Base-by-base conservation (phyloP, 2,888 invertebrate genomes). In the Himalopsyche tibetana region DNA sequence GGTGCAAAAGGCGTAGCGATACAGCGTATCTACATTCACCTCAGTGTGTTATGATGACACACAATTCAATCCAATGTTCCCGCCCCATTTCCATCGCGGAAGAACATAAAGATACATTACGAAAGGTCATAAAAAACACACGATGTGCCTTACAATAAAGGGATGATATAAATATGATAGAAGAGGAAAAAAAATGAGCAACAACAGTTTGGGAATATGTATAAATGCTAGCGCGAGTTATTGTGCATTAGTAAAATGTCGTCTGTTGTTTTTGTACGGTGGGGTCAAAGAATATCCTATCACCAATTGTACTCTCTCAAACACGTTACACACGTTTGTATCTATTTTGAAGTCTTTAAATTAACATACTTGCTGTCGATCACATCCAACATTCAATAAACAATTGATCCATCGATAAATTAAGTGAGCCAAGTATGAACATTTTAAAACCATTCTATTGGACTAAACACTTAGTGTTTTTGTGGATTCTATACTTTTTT, bases 41-140 rank as follows among this genome's bases (percentile, higher is more conserved):
- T 82, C 45, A 19, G 51, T 28, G 79, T 69, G 84, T 36, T 82
- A 85, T 85, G 81, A 85, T 81, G 82, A 84, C 55, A 80, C 55
- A 84, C 87, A 87, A 86, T 87, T 88, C 88, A 88, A 88, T 88
- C 87, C 86, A 82, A 85, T 86, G 88, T 86, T 86, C 85, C 88
- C 88, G 87, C 88, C 87, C 88, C 86, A 86, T 87, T 88, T 79
- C 87, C 87, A 86, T 86, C 85, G 84, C 84, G 85, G 83, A 88
- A 87, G 81, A 87, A 87, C 88, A 88, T 88, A 87, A 88, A 88
- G 87, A 87, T 87, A 87, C 88, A 88, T 88, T 88, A 88, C 88
- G 87, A 88, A 88, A 85, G 88, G 87, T 88, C 88, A 84, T 88
- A 88, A 88, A 88, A 88, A 88, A 88, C 88, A 88, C 87, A 88